A percentile compares a stretch with the other conserved stretches of the same genome.
These are phyloP conservation scores for Oscheius sp. DNA, from an alignment of 2,888 invertebrate genomes.

Conservation along the genomic window DNA sequence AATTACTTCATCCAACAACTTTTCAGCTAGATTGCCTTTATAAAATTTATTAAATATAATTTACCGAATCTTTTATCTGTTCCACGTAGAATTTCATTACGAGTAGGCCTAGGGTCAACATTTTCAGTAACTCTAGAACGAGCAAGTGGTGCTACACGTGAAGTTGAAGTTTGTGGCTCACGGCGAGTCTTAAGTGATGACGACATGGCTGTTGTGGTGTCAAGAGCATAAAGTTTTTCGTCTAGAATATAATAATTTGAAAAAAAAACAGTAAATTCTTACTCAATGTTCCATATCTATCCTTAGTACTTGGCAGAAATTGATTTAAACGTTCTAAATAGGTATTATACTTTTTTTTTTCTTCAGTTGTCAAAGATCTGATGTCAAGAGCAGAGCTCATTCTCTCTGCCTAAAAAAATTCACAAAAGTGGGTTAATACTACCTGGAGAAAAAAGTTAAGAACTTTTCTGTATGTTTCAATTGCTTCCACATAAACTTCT, in stretches of 20 bases:
- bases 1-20: constrained; percentile 48
- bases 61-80: constrained; percentile 18
- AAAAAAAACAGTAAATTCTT: neutral
- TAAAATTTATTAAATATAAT: neutral
- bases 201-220: neutral
- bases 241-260: constrained; percentile 1
- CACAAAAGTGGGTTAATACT: neutral
- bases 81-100: neutral
- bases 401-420: constrained; percentile 1
- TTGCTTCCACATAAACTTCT: constrained; percentile 5
- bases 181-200: too few species aligned
- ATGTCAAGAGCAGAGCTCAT: neutral
- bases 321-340: constrained; percentile 7
- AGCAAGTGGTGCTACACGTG: neutral
- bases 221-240: neutral
- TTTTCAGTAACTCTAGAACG: neutral
- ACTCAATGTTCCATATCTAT: constrained; percentile 8
- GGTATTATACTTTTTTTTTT: neutral
- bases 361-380: neutral
- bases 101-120: neutral
- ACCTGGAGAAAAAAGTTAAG: constrained; percentile 23
- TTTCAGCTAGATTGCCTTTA: constrained; percentile 36
- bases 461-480: constrained; percentile 29
- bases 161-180: too few species aligned
- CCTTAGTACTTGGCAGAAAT: constrained; percentile 11